phyloP scores from a whole-genome alignment of 64 coral and sea anemone species.

The Orbicella faveolata region DNA sequence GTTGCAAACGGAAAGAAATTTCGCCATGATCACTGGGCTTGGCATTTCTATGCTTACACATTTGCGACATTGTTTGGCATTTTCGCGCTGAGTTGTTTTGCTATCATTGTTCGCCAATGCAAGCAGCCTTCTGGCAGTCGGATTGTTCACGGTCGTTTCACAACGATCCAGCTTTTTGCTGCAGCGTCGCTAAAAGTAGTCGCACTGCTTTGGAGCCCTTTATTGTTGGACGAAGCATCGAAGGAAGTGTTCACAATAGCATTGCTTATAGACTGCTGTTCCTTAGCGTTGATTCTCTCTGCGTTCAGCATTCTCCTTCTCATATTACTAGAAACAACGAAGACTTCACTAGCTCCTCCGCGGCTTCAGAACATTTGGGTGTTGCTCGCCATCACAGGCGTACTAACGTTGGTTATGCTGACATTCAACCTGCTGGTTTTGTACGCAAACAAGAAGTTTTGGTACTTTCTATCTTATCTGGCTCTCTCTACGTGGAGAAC shows the following conservation, averaged over 20 bases:
- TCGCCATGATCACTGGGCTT: background rate
- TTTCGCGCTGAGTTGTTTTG: background rate
- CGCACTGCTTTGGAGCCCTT: background rate
- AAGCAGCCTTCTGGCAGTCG: background rate
- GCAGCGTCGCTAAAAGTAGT: background rate
- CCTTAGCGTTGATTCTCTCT: conserved; percentile 1
- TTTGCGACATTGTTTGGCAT: conserved; percentile 4
- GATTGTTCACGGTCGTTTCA: background rate
- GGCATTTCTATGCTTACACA: background rate
- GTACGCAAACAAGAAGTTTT: background rate
- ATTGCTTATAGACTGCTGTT: background rate
- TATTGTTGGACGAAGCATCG: background rate
- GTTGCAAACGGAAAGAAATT: background rate
- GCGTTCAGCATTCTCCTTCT: conserved; percentile 39
- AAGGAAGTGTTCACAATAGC: background rate
- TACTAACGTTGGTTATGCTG: background rate
- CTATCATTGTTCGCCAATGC: conserved; percentile 8
- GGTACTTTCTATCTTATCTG: background rate
- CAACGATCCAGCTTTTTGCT: background rate
- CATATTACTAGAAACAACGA: conserved; percentile 28
- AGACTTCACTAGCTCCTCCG: conserved; percentile 12
- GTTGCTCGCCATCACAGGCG: background rate
- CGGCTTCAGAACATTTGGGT: conserved; percentile 17
- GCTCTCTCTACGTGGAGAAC: background rate
- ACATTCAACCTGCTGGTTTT: background rate